Evolutionary conservation across 2,888 invertebrate genomes (phyloP).

Genomic region (Nomada ruficornis): DNA sequence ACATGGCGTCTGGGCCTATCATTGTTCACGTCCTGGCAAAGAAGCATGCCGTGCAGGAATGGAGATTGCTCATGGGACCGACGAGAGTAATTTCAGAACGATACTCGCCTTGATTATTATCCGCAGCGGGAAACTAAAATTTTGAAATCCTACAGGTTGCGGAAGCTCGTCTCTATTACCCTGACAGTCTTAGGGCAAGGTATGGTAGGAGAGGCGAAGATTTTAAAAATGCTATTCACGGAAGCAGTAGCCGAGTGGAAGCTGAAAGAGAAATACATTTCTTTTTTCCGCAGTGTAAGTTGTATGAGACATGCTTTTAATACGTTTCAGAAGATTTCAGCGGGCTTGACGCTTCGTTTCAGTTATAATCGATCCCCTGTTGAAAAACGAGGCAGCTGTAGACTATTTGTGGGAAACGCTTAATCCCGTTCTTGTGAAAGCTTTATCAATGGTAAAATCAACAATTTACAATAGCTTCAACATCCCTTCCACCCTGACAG

Average conservation of each 20-base stretch:
- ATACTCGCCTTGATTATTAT: not conserved
- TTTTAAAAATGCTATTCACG: conserved; percentile 91
- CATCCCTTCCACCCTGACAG: accelerated
- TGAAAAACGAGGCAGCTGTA: conserved; percentile 87
- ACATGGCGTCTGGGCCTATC: conserved; percentile 91
- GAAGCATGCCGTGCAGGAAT: conserved; percentile 89
- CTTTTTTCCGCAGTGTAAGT: conserved; percentile 92
- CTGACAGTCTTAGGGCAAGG: conserved; percentile 89
- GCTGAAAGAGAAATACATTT: conserved; percentile 93
- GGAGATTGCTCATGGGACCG: conserved; percentile 91
- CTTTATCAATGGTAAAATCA: conserved; percentile 82
- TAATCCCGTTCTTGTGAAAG: conserved; percentile 88
- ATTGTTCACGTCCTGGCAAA: conserved; percentile 90
- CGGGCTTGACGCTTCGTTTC: conserved; percentile 63
- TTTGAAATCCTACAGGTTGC: conserved; percentile 83
- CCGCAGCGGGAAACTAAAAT: not conserved
- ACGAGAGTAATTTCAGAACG: conserved; percentile 79
- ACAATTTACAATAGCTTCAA: not conserved
- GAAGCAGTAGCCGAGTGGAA: conserved; percentile 88
- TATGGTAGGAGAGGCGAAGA: conserved; percentile 89
- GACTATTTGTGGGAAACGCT: conserved; percentile 90
- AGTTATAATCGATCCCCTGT: conserved; percentile 92
- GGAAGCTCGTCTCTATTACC: conserved; percentile 89
- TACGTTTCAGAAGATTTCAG: not conserved
- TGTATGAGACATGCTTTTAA: not conserved